phyloP scores from a whole-genome alignment of 1,140 invertebrate genomes.

The Drosophila sechellia region DNA sequence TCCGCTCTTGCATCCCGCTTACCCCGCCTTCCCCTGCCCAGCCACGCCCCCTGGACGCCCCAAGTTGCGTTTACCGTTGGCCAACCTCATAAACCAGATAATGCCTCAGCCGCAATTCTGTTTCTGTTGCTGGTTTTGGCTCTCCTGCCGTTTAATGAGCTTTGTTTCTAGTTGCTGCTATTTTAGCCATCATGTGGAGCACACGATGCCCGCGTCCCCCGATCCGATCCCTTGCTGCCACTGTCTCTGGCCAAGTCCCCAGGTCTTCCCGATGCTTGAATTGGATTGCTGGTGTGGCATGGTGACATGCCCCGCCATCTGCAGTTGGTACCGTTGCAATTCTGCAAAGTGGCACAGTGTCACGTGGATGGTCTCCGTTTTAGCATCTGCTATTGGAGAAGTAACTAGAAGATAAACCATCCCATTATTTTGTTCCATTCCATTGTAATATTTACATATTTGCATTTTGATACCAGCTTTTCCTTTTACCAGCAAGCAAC shows the following conservation, averaged over 20 bases:
- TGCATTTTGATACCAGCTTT: too few species aligned
- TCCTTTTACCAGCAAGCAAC: too few species aligned
- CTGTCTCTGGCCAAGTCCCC: constrained; percentile 1
- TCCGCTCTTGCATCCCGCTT: neutral
- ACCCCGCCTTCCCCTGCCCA: neutral
- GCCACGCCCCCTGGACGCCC: neutral
- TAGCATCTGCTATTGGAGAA: neutral
- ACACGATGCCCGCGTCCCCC: neutral
- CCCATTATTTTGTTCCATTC: too few species aligned
- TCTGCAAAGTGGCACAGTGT: constrained; percentile 18
- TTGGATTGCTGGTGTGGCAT: constrained; percentile 22
- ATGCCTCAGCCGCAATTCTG: constrained; percentile 49
- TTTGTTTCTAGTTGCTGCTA: constrained; percentile 46
- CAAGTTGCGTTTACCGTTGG: constrained; percentile 61
- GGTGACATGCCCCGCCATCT: constrained; percentile 34
- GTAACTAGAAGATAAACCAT: neutral
- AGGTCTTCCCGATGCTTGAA: constrained; percentile 13
- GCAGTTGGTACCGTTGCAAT: constrained; percentile 30
- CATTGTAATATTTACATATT: too few species aligned
- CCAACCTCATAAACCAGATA: constrained; percentile 75
- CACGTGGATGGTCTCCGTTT: constrained; percentile 1
- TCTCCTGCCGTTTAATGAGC: constrained; percentile 65
- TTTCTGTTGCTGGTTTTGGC: constrained; percentile 33
- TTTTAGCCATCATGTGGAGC: constrained; percentile 47
- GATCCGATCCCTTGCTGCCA: neutral